These are phyloP conservation scores for Muscicapa adusta DNA, from an alignment of 2,113 vertebrate genomes.

Conservation along the genomic window DNA sequence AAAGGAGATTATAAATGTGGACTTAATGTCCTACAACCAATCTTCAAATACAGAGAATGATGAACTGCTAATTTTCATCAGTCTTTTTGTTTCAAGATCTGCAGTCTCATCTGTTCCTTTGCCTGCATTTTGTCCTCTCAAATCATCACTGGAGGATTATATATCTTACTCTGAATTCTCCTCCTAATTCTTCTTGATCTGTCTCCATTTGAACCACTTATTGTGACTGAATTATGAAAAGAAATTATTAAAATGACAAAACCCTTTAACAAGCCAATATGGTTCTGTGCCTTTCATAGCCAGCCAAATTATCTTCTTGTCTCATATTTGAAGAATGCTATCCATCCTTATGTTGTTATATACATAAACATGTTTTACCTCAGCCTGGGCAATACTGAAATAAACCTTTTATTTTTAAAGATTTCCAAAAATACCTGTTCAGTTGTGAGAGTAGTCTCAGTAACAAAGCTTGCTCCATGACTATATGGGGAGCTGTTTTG, in stretches of 20 bases:
- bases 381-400: not conserved
- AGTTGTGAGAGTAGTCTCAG: not conserved
- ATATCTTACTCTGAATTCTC: not conserved
- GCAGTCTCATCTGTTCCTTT: not conserved
- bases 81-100: conserved; percentile 8
- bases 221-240: not conserved
- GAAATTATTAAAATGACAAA: not conserved
- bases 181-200: not conserved
- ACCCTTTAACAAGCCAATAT: not conserved
- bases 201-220: not conserved
- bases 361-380: not conserved
- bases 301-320: not conserved
- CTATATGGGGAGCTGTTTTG: not conserved
- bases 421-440: not conserved
- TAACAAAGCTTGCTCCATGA: not conserved
- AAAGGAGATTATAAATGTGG: not conserved
- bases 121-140: not conserved
- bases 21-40: not conserved
- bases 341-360: not conserved
- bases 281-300: not conserved
- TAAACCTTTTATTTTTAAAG: not conserved
- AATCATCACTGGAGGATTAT: not conserved
- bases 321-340: not conserved
- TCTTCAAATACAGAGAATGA: not conserved
- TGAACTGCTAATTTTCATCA: conserved; percentile 1